Percentiles rank a stretch among this genome's conserved stretches.
phyloP scores from a whole-genome alignment of 2,797 vertebrate genomes.

The Cygnus olor region DNA sequence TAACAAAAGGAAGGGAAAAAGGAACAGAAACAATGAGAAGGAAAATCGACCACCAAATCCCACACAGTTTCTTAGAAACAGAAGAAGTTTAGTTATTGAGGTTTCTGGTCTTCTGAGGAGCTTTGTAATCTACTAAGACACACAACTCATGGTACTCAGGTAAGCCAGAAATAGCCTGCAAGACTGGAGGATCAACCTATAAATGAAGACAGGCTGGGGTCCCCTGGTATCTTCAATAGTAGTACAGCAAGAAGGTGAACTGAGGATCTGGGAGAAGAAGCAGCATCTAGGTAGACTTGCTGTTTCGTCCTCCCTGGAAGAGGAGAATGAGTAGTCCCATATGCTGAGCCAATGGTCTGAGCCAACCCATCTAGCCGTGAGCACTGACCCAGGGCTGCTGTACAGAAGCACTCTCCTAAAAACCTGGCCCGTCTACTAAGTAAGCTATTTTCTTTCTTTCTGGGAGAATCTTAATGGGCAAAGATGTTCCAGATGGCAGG shows the following conservation, averaged over 20 bases:
- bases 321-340: not conserved
- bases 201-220: not conserved
- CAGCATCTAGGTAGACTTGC: not conserved
- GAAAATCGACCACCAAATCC: not conserved
- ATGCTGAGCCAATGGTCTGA: not conserved
- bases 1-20: not conserved
- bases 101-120: not conserved
- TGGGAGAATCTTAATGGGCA: conserved; percentile 44
- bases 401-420: conserved; percentile 53
- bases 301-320: not conserved
- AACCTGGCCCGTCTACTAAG: conserved; percentile 41
- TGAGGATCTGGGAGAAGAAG: not conserved
- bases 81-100: not conserved
- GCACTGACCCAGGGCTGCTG: not conserved
- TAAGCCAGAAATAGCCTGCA: not conserved
- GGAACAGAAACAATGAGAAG: not conserved
- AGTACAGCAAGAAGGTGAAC: not conserved
- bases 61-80: not conserved
- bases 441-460: conserved; percentile 51
- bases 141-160: accelerated
- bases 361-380: not conserved
- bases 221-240: not conserved
- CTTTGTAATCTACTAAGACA: not conserved
- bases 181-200: not conserved
- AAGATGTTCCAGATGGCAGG: conserved; percentile 64